Evolutionary conservation across 2,797 vertebrate genomes (phyloP), one percentile per base, ranked within the genome.

Genomic region (Protonibea diacanthus): DNA sequence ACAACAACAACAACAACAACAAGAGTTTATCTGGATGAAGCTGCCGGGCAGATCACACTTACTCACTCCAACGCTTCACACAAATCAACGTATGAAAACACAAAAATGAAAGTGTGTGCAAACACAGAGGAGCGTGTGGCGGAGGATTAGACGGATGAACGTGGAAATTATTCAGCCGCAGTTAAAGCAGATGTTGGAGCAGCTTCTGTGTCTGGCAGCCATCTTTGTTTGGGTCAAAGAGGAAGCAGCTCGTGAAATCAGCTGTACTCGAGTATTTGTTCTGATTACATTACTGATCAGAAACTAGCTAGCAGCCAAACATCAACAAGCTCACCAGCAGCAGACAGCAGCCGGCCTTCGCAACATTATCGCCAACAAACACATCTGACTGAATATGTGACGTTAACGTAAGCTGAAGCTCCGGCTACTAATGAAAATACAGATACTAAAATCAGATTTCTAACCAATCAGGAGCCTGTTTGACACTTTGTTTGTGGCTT

Each of bases 1-100:
- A 56, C 86, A 57, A 7, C 78, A 74, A 56, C 86, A 82, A 82
- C 78, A 86, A 80, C 83, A 83, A 81, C 80, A 83, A 83, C 81
- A 87, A 63, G 75, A 21, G 80, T 87, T 86, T 51, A 87, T 80
- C 81, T 84, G 81, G 47, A 58, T 27, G 65, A 17, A 52, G 79
- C 85, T 72, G 25, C 15, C 5, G 10, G 7, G 53, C 64, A 13
- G 52, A 58, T 73, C 56, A 33, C 69, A 21, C 45, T 14, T 0
- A 21, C 21, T 5, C 51, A 23, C 11, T 6, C 2, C 25, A 17
- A 12, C 49, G 3, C 3, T 20, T 48, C 56, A 11, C 29, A 11
- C 1, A 33, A 56, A 25, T 18, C 55, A 11, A 6, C 1, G 33
- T 1, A 6, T n/a, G n/a, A n/a, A n/a, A n/a, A n/a, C n/a, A n/a